Conservation (phyloP, 2,888 invertebrate genomes). For the Dyspetes luteomarginatus region DNA sequence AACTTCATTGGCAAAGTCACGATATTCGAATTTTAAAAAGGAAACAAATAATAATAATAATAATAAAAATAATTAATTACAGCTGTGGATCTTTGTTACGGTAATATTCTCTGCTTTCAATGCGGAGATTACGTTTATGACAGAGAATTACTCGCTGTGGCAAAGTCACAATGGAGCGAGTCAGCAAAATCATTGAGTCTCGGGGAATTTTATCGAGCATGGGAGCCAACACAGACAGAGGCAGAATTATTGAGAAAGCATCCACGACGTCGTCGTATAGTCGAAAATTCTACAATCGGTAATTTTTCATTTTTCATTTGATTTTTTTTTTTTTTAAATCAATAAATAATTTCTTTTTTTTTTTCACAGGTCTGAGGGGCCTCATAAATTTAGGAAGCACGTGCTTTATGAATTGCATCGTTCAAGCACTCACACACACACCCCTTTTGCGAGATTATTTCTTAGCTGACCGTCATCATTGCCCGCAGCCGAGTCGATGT, state of each 20-base stretch:
- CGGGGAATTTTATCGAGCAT: slow-evolving; percentile 84
- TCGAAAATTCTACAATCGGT: slow-evolving; percentile 93
- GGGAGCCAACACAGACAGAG: slow-evolving; percentile 92
- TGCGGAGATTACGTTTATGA: slow-evolving; percentile 98
- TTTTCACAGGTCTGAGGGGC: slow-evolving; percentile 90
- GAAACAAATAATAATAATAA: neutral
- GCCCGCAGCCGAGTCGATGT: slow-evolving; percentile 91
- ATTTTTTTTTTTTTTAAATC: no score
- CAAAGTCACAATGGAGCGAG: slow-evolving; percentile 82
- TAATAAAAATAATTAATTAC: slow-evolving; percentile 69
- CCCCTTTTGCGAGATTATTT: slow-evolving; percentile 97
- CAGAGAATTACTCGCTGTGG: slow-evolving; percentile 85
- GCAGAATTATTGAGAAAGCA: slow-evolving; percentile 90
- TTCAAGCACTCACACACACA: slow-evolving; percentile 96
- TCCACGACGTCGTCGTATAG: slow-evolving; percentile 91
- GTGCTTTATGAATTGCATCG: slow-evolving; percentile 99
- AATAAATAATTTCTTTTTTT: no score
- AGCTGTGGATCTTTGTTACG: slow-evolving; percentile 94
- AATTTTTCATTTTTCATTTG: no score
- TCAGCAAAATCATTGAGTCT: slow-evolving; percentile 81
- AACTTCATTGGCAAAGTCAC: neutral
- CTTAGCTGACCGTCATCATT: slow-evolving; percentile 95
- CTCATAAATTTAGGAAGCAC: slow-evolving; percentile 98
- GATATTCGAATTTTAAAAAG: slow-evolving; percentile 7
- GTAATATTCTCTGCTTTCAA: slow-evolving; percentile 94